Evolutionary conservation across 2,113 vertebrate genomes (phyloP).

Genomic region (Strix aluco): DNA sequence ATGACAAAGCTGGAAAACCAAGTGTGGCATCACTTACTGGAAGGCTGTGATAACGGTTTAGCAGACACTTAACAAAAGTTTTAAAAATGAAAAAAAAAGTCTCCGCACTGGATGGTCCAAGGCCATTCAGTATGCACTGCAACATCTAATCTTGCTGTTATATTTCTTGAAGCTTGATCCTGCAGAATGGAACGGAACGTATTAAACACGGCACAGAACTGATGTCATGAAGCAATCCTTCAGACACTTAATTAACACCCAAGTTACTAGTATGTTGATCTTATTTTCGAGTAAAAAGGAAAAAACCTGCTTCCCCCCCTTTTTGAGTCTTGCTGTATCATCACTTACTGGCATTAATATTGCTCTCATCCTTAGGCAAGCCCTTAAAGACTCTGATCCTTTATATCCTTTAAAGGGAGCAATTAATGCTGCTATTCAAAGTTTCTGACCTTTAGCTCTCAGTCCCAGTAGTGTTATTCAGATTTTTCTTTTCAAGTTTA

Average conservation of each 20-base stretch:
- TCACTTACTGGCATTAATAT: neutral
- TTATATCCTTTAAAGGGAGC: slow-evolving; percentile 49
- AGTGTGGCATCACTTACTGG: neutral
- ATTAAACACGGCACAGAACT: neutral
- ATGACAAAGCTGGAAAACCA: neutral
- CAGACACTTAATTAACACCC: neutral
- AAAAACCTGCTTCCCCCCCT: neutral
- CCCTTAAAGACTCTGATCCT: slow-evolving; percentile 37
- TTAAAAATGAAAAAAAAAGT: neutral
- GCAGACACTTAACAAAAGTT: neutral
- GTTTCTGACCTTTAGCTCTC: slow-evolving; percentile 61
- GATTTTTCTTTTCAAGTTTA: slow-evolving; percentile 21
- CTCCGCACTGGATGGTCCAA: neutral
- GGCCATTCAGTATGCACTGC: neutral
- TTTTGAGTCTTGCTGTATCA: neutral
- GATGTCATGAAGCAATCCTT: neutral
- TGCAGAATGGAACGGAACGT: neutral
- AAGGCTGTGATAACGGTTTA: neutral
- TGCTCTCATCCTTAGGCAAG: slow-evolving; percentile 2
- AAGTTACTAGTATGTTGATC: neutral
- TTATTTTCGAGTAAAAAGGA: neutral
- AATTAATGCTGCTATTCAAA: slow-evolving; percentile 54
- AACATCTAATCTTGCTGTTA: neutral
- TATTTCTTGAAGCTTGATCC: neutral
- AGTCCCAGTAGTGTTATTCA: slow-evolving; percentile 30